These are phyloP conservation scores for Seladonia tumulorum DNA, from an alignment of 2,888 invertebrate genomes.

Conservation along the genomic window DNA sequence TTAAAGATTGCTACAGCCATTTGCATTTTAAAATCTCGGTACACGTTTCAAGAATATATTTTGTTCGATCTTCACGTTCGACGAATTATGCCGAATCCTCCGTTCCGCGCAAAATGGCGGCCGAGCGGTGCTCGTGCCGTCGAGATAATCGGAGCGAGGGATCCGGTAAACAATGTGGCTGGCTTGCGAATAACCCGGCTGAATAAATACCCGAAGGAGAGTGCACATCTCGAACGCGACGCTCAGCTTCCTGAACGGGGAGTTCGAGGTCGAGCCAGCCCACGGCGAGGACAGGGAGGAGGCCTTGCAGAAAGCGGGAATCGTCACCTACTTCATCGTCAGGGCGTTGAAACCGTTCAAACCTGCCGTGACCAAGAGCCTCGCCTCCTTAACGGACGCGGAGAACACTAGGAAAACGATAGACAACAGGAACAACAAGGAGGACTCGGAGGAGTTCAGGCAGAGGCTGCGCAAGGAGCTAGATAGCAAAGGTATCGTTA, in stretches of 20 bases:
- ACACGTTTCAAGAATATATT: too few relatives aligned
- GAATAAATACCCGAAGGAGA: slow-evolving; percentile 85
- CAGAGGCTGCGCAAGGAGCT: slow-evolving; percentile 92
- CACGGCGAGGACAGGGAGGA: slow-evolving; percentile 97
- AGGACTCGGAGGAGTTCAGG: slow-evolving; percentile 92
- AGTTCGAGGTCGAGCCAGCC: slow-evolving; percentile 97
- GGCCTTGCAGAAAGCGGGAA: slow-evolving; percentile 93
- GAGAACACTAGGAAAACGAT: slow-evolving; percentile 75
- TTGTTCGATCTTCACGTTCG: too few relatives aligned
- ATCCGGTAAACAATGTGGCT: not conserved
- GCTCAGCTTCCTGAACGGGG: slow-evolving; percentile 92
- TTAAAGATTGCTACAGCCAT: too few relatives aligned
- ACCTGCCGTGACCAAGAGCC: slow-evolving; percentile 79
- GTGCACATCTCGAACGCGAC: slow-evolving; percentile 98
- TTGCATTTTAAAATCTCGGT: too few relatives aligned
- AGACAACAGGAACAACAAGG: slow-evolving; percentile 75
- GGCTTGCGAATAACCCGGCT: slow-evolving; percentile 19
- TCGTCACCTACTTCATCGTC: slow-evolving; percentile 96
- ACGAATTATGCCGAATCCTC: not conserved
- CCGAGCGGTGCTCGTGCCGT: not conserved
- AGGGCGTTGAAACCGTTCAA: slow-evolving; percentile 91
- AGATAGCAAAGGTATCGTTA: slow-evolving; percentile 89
- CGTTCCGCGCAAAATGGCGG: not conserved
- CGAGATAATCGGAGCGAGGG: not conserved
- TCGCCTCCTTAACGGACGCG: slow-evolving; percentile 78